Conservation (phyloP, 2,113 vertebrate species). For the Nycticebus coucang region DNA sequence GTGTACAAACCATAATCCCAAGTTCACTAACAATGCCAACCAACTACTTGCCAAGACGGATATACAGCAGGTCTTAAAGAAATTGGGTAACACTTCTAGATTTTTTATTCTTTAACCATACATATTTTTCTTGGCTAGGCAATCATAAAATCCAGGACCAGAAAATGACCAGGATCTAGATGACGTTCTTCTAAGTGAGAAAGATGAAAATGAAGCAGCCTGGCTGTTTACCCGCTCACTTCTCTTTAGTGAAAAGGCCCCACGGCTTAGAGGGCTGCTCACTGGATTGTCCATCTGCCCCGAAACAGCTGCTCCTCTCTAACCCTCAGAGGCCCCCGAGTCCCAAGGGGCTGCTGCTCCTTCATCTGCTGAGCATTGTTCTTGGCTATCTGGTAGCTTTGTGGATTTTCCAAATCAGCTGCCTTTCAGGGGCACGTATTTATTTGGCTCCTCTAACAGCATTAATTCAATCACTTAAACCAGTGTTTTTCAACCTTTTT, state of each 20-base stretch:
- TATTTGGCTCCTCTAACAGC: neutral
- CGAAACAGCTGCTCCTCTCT: neutral
- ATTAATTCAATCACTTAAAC: neutral
- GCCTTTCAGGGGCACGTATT: neutral
- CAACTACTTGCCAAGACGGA: neutral
- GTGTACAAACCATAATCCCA: neutral
- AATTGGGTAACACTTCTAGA: neutral
- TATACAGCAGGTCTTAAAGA: neutral
- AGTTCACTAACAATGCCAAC: neutral
- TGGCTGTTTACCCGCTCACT: neutral
- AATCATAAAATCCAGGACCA: neutral
- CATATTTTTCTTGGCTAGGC: slow-evolving; percentile 31
- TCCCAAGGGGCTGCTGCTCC: neutral
- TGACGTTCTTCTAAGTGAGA: slow-evolving; percentile 26
- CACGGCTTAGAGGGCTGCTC: neutral
- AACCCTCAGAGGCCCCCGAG: neutral
- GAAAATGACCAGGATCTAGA: neutral
- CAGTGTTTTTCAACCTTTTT: too few relatives aligned
- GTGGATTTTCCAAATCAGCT: neutral
- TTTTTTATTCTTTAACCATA: slow-evolving; percentile 44
- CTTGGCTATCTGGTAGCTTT: neutral
- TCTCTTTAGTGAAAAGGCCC: slow-evolving; percentile 9
- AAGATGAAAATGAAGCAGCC: neutral
- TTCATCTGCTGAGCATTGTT: neutral
- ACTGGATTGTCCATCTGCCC: neutral